Conservation (phyloP, 2,888 invertebrate species). For the Heliconius aoede region DNA sequence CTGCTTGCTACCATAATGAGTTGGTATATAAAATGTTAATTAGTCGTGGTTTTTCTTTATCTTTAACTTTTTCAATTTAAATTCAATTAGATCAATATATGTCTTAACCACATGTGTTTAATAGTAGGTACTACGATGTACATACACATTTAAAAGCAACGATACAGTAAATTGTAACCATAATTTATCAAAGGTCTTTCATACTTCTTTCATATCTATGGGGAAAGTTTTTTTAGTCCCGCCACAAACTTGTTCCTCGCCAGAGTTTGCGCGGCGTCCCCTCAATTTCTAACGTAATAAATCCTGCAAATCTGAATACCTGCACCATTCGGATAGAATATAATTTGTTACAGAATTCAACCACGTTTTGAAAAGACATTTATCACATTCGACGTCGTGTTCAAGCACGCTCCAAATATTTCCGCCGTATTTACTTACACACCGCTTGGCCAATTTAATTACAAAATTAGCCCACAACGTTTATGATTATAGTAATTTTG, state of each 20-base stretch:
- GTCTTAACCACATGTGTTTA: not conserved
- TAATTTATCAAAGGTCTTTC: slow-evolving; percentile 28
- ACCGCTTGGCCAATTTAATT: slow-evolving; percentile 35
- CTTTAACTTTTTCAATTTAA: not conserved
- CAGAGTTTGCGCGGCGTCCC: slow-evolving; percentile 50
- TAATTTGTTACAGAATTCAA: slow-evolving; percentile 52
- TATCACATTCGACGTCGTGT: slow-evolving; percentile 49
- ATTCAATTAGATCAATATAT: not conserved
- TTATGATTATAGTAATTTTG: not conserved
- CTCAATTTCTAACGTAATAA: slow-evolving; percentile 58
- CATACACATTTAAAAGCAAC: not conserved
- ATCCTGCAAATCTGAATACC: slow-evolving; percentile 58
- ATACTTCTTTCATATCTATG: slow-evolving; percentile 38
- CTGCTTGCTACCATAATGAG: slow-evolving; percentile 22
- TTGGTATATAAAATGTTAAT: slow-evolving; percentile 20
- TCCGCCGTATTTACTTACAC: slow-evolving; percentile 42
- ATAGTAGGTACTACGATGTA: not conserved
- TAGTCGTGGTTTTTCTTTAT: not conserved
- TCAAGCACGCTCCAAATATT: slow-evolving; percentile 48
- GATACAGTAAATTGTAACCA: not conserved
- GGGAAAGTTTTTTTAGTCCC: slow-evolving; percentile 48
- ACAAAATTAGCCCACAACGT: slow-evolving; percentile 29
- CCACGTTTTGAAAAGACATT: slow-evolving; percentile 49
- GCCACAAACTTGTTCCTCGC: slow-evolving; percentile 38
- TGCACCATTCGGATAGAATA: slow-evolving; percentile 53